Conservation (phyloP, 2,888 invertebrate species). For the Catocala sponsa region DNA sequence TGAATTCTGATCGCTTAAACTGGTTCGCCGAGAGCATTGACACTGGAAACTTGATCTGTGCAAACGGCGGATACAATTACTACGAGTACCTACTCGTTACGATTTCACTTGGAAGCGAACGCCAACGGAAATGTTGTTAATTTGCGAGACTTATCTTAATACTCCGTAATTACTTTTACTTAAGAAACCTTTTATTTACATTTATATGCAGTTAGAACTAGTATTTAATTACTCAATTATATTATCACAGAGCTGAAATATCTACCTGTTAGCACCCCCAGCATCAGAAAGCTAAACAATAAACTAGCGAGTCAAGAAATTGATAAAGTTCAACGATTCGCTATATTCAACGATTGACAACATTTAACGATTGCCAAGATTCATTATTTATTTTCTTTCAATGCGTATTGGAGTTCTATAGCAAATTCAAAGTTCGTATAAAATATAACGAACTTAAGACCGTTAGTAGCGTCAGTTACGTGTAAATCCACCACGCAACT, state of each 20-base stretch:
- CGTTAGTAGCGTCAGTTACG: conserved; percentile 34
- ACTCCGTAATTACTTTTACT: conserved; percentile 1
- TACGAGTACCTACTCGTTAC: conserved; percentile 25
- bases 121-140: conserved; percentile 27
- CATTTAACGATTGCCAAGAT: no score
- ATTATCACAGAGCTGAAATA: background rate
- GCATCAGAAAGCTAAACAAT: no score
- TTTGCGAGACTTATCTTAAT: conserved; percentile 20
- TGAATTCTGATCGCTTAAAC: conserved; percentile 43
- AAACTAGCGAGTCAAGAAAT: no score
- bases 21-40: conserved; percentile 49
- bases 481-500: conserved; percentile 41
- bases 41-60: conserved; percentile 43
- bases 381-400: no score
- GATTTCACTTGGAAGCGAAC: conserved; percentile 39
- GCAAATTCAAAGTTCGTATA: no score
- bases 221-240: conserved; percentile 1
- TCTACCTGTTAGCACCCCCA: no score
- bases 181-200: background rate
- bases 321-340: no score
- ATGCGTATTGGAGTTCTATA: no score
- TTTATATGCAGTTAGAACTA: background rate
- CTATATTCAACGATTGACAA: no score
- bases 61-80: conserved; percentile 36
- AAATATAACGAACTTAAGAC: conserved; percentile 6